Base-by-base conservation (phyloP, 53 echinoderm and acorn worm genomes). In the Holothuria scabra region DNA sequence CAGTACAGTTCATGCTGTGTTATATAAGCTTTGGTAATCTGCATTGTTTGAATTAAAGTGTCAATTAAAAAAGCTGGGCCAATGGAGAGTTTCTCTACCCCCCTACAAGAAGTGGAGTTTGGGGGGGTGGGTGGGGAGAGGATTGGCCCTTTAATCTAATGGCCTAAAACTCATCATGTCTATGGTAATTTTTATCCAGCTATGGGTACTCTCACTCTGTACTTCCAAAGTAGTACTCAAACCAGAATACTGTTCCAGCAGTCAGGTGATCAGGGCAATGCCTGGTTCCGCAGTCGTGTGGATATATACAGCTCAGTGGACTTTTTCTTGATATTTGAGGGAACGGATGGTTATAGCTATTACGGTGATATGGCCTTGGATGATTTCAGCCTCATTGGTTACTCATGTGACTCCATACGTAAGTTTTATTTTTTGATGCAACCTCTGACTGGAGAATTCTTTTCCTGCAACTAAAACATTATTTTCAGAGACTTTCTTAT, bases 131-230 rank as follows among this genome's bases (percentile, higher is more conserved):
- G n/a, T n/a, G n/a, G n/a, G n/a, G n/a, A n/a, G n/a, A n/a, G n/a
- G n/a, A n/a, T n/a, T n/a, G n/a, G n/a, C n/a, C n/a, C n/a, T n/a
- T n/a, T n/a, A n/a, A n/a, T n/a, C n/a, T n/a, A n/a, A n/a, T n/a
- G n/a, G n/a, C n/a, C n/a, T n/a, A n/a, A n/a, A n/a, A n/a, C n/a
- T n/a, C n/a, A n/a, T n/a, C n/a, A n/a, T n/a, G n/a, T n/a, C 2
- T 41, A 41, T 22, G n/a, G 24, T 7, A 22, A 4, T 13, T 61
- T n/a, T n/a, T 28, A 25, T 8, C 22, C 62, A 81, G 82, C 60
- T 25, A 86, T 92, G 67, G 92, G 88, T 22, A 90, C 90, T 10
- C 83, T 94, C 2, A 90, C 69, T 25, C 67, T 92, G 4, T 78
- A 68, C 33, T 75, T 90, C 5, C 37, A 60, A 34, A 41, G 41